These are phyloP conservation scores for Ammodytes marinus DNA, from an alignment of 2,113 vertebrate species.

Conservation along the genomic window DNA sequence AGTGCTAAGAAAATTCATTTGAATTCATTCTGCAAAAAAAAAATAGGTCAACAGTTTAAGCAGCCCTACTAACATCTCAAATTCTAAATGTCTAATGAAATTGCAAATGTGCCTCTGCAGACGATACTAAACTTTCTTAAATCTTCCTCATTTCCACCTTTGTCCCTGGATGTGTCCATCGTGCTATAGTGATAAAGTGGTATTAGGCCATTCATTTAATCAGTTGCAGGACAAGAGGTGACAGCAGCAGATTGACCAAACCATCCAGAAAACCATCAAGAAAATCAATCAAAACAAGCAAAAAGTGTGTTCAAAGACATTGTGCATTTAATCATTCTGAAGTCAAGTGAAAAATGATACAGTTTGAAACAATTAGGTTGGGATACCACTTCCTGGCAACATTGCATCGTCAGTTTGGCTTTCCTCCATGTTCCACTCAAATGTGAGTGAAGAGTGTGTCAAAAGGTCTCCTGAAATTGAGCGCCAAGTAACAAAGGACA, in stretches of 20 bases:
- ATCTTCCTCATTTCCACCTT: background rate
- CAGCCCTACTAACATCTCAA: background rate
- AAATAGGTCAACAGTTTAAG: background rate
- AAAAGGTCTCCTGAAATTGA: constrained; percentile 17
- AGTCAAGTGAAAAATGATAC: constrained; percentile 21
- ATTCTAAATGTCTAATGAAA: background rate
- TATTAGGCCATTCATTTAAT: background rate
- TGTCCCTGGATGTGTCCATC: background rate
- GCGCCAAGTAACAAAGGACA: constrained; percentile 15
- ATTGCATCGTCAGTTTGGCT: constrained; percentile 38
- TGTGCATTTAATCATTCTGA: constrained; percentile 44
- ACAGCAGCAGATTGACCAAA: background rate
- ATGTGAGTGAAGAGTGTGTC: constrained; percentile 33
- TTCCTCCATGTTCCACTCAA: constrained; percentile 33
- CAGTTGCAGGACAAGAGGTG: background rate
- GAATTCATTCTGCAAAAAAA: background rate
- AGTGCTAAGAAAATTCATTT: background rate
- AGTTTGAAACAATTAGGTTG: constrained; percentile 16
- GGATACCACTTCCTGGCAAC: constrained; percentile 30
- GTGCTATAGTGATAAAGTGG: background rate
- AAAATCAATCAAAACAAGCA: constrained; percentile 6
- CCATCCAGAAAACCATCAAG: background rate
- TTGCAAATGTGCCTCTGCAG: background rate
- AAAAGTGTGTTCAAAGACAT: constrained; percentile 21
- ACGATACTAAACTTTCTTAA: background rate